Percentiles rank a stretch among this genome's conserved stretches.
These are phyloP conservation scores for Etheostoma perlongum DNA, from an alignment of 2,797 vertebrate species.

Conservation along the genomic window DNA sequence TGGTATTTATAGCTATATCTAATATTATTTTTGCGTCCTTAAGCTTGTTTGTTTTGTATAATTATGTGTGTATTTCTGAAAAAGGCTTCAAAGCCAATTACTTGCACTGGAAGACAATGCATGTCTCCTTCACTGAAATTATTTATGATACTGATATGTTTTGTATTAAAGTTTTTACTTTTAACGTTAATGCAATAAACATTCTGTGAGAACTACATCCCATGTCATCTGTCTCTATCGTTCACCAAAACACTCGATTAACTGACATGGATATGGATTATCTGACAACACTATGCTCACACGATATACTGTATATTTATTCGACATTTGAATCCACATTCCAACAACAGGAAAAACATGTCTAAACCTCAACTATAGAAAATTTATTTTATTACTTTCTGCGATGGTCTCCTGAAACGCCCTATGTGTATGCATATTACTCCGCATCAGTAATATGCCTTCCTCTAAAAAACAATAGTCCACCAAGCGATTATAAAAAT, in stretches of 20 bases:
- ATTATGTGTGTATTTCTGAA: constrained; percentile 68
- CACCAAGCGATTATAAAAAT: constrained; percentile 48
- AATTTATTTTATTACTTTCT: not conserved
- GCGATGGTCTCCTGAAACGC: not conserved
- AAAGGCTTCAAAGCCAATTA: constrained; percentile 67
- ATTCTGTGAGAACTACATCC: constrained; percentile 39
- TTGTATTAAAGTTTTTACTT: constrained; percentile 62
- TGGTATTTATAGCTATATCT: constrained; percentile 76
- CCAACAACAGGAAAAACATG: not conserved
- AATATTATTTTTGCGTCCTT: constrained; percentile 72
- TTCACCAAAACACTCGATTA: constrained; percentile 3
- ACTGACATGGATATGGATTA: not conserved
- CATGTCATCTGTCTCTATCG: constrained; percentile 8
- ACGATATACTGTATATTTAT: not conserved
- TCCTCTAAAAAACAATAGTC: constrained; percentile 83
- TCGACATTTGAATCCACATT: not conserved
- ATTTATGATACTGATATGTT: constrained; percentile 73
- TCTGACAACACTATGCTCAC: not conserved
- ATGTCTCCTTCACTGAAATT: constrained; percentile 75
- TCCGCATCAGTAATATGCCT: constrained; percentile 80
- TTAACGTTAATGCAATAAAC: constrained; percentile 79
- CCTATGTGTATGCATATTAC: constrained; percentile 67
- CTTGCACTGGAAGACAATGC: constrained; percentile 81
- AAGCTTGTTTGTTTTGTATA: constrained; percentile 70
- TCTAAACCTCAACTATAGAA: not conserved